Conservation (phyloP, 2,113 vertebrate species). For the Melanostigma gelatinosum region DNA sequence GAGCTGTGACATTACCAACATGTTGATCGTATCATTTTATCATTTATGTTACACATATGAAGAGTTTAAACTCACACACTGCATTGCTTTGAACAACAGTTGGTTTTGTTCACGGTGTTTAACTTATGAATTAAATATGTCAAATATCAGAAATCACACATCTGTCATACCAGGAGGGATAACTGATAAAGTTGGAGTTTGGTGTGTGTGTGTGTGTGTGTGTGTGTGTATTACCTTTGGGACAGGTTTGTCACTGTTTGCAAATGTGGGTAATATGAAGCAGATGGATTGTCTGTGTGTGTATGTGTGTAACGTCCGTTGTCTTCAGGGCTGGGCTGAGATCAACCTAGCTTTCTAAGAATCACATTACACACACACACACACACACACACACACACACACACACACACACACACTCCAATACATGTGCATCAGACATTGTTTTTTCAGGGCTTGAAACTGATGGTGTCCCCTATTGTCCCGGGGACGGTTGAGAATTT, state of each 20-base stretch:
- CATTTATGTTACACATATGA: neutral
- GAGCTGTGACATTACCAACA: neutral
- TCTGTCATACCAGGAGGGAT: neutral
- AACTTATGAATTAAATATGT: neutral
- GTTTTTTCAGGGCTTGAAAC: too few relatives aligned
- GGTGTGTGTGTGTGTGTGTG: neutral
- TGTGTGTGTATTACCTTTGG: constrained; percentile 2
- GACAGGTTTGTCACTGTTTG: constrained; percentile 15
- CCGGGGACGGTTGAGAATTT: too few relatives aligned
- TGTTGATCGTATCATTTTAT: neutral
- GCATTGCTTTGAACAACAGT: neutral
- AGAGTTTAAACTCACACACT: neutral
- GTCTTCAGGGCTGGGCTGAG: constrained; percentile 22
- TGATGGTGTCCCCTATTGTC: too few relatives aligned
- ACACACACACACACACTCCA: constrained; percentile 11
- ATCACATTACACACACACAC: constrained; percentile 19
- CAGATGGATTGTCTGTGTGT: constrained; percentile 7
- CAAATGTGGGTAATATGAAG: constrained; percentile 8
- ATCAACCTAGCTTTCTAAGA: constrained; percentile 4
- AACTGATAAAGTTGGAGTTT: neutral
- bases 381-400: constrained; percentile 13
- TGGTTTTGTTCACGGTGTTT: neutral
- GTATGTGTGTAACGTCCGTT: neutral
- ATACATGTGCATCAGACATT: neutral
- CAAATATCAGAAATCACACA: neutral